Conservation (phyloP, 2,797 vertebrate genomes). For the Mus minutoides region DNA sequence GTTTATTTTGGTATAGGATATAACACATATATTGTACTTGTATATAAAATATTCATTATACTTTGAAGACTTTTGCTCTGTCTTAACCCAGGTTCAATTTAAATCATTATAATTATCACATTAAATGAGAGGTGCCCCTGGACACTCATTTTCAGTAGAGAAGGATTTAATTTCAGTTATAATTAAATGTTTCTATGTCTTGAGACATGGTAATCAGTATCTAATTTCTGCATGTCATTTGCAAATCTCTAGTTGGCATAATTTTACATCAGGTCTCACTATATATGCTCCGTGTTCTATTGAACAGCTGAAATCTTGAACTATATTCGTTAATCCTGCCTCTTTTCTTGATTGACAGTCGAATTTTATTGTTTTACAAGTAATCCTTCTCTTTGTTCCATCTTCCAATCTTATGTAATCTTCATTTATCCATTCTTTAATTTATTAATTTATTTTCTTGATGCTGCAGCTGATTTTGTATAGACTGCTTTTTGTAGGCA, state of each 20-base stretch:
- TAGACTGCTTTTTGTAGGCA: not conserved
- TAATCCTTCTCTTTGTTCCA: not conserved
- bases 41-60: not conserved
- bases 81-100: not conserved
- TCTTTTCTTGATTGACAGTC: not conserved
- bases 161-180: not conserved
- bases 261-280: not conserved
- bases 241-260: not conserved
- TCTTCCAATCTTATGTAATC: not conserved
- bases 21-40: not conserved
- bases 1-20: not conserved
- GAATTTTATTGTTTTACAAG: not conserved
- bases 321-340: not conserved
- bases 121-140: not conserved
- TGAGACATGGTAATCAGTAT: not conserved
- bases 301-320: not conserved
- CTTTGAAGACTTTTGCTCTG: not conserved
- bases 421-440: not conserved
- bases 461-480: not conserved
- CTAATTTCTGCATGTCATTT: not conserved
- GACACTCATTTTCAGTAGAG: not conserved
- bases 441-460: not conserved
- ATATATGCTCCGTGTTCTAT: not conserved
- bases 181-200: not conserved
- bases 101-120: not conserved